Conservation (phyloP, 2,888 invertebrate species). For the Ptilodon capucinus region DNA sequence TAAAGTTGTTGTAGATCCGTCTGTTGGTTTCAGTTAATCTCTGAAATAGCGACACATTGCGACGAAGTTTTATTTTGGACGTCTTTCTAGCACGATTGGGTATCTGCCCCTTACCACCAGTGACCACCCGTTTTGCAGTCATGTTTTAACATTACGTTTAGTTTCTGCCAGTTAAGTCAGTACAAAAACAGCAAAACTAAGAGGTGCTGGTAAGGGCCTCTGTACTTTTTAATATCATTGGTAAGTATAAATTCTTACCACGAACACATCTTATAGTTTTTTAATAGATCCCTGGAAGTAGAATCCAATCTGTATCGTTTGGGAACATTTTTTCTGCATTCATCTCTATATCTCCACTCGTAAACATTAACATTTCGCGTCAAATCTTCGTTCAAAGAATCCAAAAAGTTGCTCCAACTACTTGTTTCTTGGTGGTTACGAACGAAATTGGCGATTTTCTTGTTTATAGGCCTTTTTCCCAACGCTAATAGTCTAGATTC, state of each 20-base stretch:
- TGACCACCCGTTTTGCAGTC: too few relatives aligned
- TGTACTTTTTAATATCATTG: too few relatives aligned
- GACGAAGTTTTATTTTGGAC: too few relatives aligned
- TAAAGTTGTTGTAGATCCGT: too few relatives aligned
- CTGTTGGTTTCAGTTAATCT: too few relatives aligned
- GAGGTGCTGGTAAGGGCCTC: too few relatives aligned
- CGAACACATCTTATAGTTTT: constrained; percentile 32
- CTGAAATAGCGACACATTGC: too few relatives aligned
- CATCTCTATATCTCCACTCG: constrained; percentile 41
- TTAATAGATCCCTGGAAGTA: constrained; percentile 34
- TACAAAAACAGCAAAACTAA: too few relatives aligned
- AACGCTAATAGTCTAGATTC: constrained; percentile 59
- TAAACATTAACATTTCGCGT: constrained; percentile 64
- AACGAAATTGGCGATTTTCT: constrained; percentile 64
- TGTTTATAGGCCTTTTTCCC: constrained; percentile 64
- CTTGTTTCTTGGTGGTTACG: constrained; percentile 50
- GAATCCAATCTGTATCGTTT: constrained; percentile 46
- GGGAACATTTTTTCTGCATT: constrained; percentile 14
- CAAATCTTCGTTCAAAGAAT: constrained; percentile 64
- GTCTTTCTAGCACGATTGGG: too few relatives aligned
- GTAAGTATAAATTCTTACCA: constrained; percentile 40
- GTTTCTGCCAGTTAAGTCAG: too few relatives aligned
- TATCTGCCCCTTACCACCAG: too few relatives aligned
- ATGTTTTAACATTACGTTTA: too few relatives aligned
- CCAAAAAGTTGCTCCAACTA: constrained; percentile 56